These are phyloP conservation scores for Melanotaenia parkinsoni DNA, from an alignment of 2,797 vertebrate genomes.

Conservation along the genomic window DNA sequence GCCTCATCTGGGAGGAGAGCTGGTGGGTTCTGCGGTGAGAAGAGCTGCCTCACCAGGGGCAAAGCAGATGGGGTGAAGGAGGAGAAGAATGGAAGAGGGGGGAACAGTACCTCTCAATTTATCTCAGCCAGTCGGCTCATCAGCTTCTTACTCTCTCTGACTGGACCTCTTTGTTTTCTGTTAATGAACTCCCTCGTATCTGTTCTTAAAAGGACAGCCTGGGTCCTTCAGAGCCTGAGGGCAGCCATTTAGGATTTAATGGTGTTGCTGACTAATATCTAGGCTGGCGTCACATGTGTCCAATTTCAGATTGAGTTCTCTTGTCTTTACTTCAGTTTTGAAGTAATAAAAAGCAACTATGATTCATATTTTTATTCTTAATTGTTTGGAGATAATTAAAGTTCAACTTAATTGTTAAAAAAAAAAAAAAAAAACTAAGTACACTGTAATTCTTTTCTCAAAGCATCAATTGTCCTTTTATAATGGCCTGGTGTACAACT, in stretches of 20 bases:
- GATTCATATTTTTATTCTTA: not conserved
- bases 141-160: constrained; percentile 66
- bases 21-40: constrained; percentile 76
- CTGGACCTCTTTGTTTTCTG: constrained; percentile 83
- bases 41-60: constrained; percentile 58
- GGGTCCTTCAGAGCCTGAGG: constrained; percentile 74
- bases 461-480: constrained; percentile 33
- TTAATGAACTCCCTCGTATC: constrained; percentile 85
- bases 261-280: constrained; percentile 83
- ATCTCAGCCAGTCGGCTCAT: constrained; percentile 58
- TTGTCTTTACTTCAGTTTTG: constrained; percentile 9
- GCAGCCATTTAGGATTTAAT: constrained; percentile 81
- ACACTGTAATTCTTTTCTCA: not conserved
- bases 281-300: constrained; percentile 62
- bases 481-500: constrained; percentile 38
- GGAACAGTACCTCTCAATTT: constrained; percentile 58
- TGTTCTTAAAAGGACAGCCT: constrained; percentile 82
- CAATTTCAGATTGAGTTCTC: constrained; percentile 39
- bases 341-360: not conserved
- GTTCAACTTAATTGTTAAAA: not conserved
- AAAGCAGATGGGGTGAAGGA: constrained; percentile 46
- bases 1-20: constrained; percentile 75
- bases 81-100: constrained; percentile 42
- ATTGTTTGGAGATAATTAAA: not conserved
- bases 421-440: not conserved